Evolutionary conservation across 1,140 invertebrate species (phyloP).

Genomic region (Oscheius sp.): DNA sequence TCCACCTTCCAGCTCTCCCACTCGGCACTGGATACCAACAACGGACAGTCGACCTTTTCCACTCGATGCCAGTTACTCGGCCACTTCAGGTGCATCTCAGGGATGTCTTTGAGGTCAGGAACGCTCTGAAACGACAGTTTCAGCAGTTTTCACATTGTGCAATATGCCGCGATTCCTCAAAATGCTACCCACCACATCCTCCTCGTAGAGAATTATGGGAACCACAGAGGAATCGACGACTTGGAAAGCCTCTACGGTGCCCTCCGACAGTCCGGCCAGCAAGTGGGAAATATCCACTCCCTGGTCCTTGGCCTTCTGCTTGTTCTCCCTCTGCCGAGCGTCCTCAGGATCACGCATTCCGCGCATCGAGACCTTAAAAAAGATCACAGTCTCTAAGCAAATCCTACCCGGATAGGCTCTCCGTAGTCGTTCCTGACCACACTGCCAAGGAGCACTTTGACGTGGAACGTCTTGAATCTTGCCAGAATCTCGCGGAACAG

Average conservation of each 20-base stretch:
- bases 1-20: not conserved
- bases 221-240: not conserved
- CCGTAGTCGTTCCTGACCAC: slow-evolving; percentile 13
- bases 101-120: not conserved
- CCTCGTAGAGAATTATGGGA: not conserved
- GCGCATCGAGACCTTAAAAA: not conserved
- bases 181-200: too few relatives aligned
- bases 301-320: not conserved
- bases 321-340: not conserved
- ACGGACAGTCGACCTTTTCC: not conserved
- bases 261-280: not conserved
- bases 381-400: not conserved
- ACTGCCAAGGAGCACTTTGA: not conserved
- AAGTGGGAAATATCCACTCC: not conserved
- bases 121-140: not conserved
- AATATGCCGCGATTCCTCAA: too few relatives aligned
- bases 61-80: not conserved
- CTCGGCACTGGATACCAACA: not conserved
- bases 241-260: not conserved
- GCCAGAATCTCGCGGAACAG: not conserved
- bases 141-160: not conserved
- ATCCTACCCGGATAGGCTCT: not conserved
- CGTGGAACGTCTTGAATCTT: not conserved
- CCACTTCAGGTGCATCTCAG: not conserved
- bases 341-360: not conserved